Evolutionary conservation across 2,113 vertebrate species (phyloP), one percentile per base, ranked within the genome.

Genomic region (Melanotaenia duboulayi): DNA sequence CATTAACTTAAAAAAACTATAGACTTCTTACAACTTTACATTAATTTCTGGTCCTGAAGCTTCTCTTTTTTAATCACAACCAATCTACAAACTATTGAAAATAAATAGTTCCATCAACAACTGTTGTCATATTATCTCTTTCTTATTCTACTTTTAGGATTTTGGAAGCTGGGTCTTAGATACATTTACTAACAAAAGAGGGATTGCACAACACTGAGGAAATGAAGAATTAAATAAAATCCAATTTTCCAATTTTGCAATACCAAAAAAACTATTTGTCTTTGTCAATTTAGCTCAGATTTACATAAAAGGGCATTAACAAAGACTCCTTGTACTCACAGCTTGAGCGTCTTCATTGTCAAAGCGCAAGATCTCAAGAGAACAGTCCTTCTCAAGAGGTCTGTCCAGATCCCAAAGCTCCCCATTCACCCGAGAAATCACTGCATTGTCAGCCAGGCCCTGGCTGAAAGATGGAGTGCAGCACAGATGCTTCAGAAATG

Each of bases 351-450:
- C 97, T 11, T 98, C 96, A 58, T 96, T 92, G 49, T 99, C 97
- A 85, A 99, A 99, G 71, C 96, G 96, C 54, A 99, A 95, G 69
- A 99, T 93, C 76, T 96, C 94, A 83, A 99, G 87, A 48, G 95
- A 93, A 87, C 97, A 98, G 69, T 97, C 94, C 54, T 83, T 87
- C 71, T 99, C 96, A 42, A 99, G 92, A 4, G 96, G 96, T 32
- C 98, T 92, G 84, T 99, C 98, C 71, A 99, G 92, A 76, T 99
- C 98, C 98, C 98, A 99, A 16, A 99, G 94, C 16, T 91, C 91
- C 23, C 95, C 95, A 40, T 97, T 95, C 80, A 99, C 96, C 70
- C 96, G 96, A 4, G 96, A 95, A 72, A 99, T 91, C 78, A 99
- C 94, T 0, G 95, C 95, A 64, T 93, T 97, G 90, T 99, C 96